Conservation (phyloP, 2,113 vertebrate species). For the Rhadina sibilatrix region DNA sequence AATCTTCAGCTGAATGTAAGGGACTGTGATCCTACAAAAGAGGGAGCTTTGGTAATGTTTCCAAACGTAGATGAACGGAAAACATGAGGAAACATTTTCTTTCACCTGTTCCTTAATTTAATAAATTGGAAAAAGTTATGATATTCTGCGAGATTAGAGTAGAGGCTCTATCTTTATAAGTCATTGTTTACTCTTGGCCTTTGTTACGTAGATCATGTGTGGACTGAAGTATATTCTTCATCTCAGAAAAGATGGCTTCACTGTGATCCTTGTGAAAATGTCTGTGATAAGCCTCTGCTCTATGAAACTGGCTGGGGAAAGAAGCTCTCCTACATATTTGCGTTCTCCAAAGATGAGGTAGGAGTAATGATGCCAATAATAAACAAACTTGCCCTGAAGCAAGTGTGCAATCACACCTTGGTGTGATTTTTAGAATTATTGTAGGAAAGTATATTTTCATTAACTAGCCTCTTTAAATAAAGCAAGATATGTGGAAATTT, state of each 20-base stretch:
- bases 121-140: background rate
- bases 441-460: background rate
- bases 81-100: background rate
- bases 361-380: background rate
- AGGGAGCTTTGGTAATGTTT: background rate
- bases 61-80: background rate
- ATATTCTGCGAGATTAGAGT: background rate
- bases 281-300: constrained; percentile 92
- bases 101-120: background rate
- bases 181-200: background rate
- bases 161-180: background rate
- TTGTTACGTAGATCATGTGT: constrained; percentile 87
- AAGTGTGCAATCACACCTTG: background rate
- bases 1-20: background rate
- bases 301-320: constrained; percentile 97
- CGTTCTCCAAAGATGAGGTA: constrained; percentile 97
- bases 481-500: background rate
- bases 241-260: constrained; percentile 93
- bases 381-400: background rate
- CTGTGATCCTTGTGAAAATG: constrained; percentile 93
- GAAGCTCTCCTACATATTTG: constrained; percentile 91
- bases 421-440: background rate
- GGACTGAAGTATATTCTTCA: constrained; percentile 92
- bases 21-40: background rate
- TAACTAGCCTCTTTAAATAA: background rate